phyloP scores from a whole-genome alignment of 1,140 invertebrate genomes.

The Eriocheir sinensis region DNA sequence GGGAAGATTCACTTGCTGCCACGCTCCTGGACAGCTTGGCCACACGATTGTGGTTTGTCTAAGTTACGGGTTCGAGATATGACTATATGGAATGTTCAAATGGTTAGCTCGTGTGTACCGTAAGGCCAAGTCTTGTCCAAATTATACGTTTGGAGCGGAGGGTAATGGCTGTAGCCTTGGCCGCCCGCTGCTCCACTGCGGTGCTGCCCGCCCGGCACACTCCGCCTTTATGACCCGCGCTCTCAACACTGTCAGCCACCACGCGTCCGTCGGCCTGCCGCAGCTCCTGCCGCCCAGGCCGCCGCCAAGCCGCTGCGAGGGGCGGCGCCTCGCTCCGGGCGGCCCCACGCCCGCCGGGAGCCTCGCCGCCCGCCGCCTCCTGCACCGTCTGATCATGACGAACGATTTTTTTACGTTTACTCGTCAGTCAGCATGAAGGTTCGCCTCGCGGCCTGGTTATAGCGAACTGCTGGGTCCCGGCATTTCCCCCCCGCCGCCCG shows the following conservation, averaged over 20 bases:
- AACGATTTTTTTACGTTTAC: conserved; percentile 59
- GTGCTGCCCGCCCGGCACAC: conserved; percentile 37
- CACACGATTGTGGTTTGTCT: not conserved
- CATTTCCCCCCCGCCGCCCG: not conserved
- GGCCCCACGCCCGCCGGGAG: not conserved
- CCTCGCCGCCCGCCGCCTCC: conserved; percentile 27
- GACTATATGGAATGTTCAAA: conserved; percentile 71
- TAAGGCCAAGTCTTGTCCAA: conserved; percentile 76
- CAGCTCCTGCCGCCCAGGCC: not conserved
- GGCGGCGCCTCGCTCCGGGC: not conserved
- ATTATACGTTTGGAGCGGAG: conserved; percentile 76
- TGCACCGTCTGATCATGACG: conserved; percentile 54
- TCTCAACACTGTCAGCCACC: conserved; percentile 50
- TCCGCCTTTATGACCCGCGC: conserved; percentile 59
- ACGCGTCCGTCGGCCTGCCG: conserved; percentile 10
- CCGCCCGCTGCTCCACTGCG: conserved; percentile 42
- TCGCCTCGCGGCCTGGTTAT: conserved; percentile 33
- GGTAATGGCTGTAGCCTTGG: conserved; percentile 76
- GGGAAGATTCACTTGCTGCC: not conserved
- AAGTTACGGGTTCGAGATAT: conserved; percentile 55
- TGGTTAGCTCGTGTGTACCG: conserved; percentile 72
- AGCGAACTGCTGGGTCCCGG: conserved; percentile 39
- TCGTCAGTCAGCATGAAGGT: conserved; percentile 61
- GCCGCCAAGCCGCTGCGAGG: not conserved
- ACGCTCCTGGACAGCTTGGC: not conserved